Evolutionary conservation across 2,888 invertebrate species (phyloP).

Genomic region (Acheta domesticus): DNA sequence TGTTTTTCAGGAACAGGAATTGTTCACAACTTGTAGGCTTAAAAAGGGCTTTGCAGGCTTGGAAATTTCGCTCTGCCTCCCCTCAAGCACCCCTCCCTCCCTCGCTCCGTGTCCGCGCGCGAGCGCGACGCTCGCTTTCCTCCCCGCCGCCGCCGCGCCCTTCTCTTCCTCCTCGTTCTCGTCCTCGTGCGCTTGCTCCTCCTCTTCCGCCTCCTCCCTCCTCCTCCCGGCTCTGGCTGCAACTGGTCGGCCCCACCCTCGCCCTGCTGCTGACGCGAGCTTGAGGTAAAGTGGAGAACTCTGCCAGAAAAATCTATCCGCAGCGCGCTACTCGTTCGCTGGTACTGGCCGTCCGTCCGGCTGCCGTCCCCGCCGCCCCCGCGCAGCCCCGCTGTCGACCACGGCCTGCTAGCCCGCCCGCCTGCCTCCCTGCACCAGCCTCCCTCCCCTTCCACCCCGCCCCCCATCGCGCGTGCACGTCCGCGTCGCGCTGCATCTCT

Average conservation of each 20-base stretch:
- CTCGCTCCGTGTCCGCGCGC: neutral
- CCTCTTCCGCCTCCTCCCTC: neutral
- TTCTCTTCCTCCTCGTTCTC: neutral
- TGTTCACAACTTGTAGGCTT: constrained; percentile 18
- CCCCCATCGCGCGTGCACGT: neutral
- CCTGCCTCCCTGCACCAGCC: neutral
- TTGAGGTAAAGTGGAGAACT: constrained; percentile 2
- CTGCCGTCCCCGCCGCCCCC: neutral
- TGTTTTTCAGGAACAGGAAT: constrained; percentile 18
- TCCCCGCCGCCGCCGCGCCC: constrained; percentile 4
- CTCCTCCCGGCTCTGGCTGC: neutral
- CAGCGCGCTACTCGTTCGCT: constrained; percentile 7
- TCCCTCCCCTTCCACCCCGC: neutral
- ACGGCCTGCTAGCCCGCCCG: neutral
- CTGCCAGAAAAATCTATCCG: constrained; percentile 4
- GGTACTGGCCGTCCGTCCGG: neutral
- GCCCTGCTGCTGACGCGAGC: constrained; percentile 18
- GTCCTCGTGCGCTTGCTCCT: neutral
- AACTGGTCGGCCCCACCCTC: constrained; percentile 18
- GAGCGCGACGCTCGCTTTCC: too few relatives aligned
- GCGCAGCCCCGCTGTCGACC: neutral
- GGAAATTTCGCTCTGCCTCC: constrained; percentile 9
- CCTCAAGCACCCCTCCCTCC: constrained; percentile 8
- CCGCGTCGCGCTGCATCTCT: neutral
- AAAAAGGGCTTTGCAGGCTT: constrained; percentile 18